These are phyloP conservation scores for Eilema sororculum DNA, from an alignment of 2,888 invertebrate genomes.

Conservation along the genomic window DNA sequence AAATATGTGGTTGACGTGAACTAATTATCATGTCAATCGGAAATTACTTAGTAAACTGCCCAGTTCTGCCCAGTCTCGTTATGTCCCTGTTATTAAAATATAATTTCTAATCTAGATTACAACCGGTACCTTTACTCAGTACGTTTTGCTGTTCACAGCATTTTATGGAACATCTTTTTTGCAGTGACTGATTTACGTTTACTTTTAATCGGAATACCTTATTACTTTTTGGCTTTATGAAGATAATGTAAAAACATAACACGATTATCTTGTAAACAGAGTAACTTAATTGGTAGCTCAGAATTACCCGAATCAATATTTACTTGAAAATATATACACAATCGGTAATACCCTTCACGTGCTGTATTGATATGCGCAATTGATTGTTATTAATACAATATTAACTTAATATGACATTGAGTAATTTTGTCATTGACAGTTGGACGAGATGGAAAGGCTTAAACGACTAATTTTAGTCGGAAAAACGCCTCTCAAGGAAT, in stretches of 20 bases:
- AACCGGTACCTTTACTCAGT: background rate
- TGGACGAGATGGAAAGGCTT: conserved; percentile 89
- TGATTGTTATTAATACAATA: background rate
- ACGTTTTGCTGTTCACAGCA: background rate
- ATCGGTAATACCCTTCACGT: background rate
- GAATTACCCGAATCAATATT: background rate
- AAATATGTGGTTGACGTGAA: conserved; percentile 39
- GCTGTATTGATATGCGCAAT: background rate
- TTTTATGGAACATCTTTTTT: background rate
- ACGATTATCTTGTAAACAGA: background rate
- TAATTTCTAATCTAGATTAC: background rate
- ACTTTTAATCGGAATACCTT: background rate
- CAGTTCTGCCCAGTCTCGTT: background rate
- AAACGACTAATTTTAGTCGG: conserved; percentile 90
- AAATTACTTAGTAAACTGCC: conserved; percentile 41
- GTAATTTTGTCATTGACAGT: conserved; percentile 67
- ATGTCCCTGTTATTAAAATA: background rate
- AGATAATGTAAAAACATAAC: background rate
- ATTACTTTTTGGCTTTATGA: background rate
- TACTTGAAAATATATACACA: background rate
- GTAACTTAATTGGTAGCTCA: background rate
- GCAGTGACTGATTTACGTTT: background rate
- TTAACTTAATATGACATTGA: background rate
- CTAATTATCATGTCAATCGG: conserved; percentile 52
- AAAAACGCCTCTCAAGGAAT: conserved; percentile 89